A percentile compares a stretch with the other conserved stretches of the same genome.
Conservation (phyloP, 2,888 invertebrate species). For the Myopa testacea region DNA sequence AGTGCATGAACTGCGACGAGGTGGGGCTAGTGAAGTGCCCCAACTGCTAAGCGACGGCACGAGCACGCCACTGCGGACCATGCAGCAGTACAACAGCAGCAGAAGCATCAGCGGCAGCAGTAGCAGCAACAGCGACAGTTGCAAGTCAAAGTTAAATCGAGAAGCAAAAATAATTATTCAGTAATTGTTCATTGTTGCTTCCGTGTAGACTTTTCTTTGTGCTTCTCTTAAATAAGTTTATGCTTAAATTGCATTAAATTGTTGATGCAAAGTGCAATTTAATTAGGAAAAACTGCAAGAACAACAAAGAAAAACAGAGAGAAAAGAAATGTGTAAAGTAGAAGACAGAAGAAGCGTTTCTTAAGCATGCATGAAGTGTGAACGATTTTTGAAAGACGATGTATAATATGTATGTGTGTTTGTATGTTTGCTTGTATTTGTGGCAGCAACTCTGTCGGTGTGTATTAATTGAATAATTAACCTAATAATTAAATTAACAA, state of each 20-base stretch:
- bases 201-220: constrained; percentile 39
- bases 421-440: not conserved
- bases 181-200: constrained; percentile 31
- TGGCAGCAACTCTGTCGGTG: not conserved
- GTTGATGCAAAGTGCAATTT: constrained; percentile 41
- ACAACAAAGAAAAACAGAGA: not conserved
- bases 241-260: constrained; percentile 40
- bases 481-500: not conserved
- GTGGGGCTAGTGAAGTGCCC: constrained; percentile 92
- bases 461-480: not conserved
- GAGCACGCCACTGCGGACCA: constrained; percentile 11
- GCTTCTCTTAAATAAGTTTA: constrained; percentile 32
- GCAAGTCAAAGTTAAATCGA: constrained; percentile 24
- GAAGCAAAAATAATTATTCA: constrained; percentile 27
- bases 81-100: constrained; percentile 21
- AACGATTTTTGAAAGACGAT: not conserved
- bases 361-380: not conserved
- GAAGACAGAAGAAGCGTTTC: not conserved
- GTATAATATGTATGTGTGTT: not conserved
- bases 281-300: not conserved
- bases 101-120: constrained; percentile 19
- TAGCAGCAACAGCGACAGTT: constrained; percentile 19
- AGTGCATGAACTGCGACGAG: constrained; percentile 96
- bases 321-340: not conserved
- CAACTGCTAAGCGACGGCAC: constrained; percentile 73